These are phyloP conservation scores for Phalera bucephala DNA, from an alignment of 2,888 invertebrate species.

Conservation along the genomic window DNA sequence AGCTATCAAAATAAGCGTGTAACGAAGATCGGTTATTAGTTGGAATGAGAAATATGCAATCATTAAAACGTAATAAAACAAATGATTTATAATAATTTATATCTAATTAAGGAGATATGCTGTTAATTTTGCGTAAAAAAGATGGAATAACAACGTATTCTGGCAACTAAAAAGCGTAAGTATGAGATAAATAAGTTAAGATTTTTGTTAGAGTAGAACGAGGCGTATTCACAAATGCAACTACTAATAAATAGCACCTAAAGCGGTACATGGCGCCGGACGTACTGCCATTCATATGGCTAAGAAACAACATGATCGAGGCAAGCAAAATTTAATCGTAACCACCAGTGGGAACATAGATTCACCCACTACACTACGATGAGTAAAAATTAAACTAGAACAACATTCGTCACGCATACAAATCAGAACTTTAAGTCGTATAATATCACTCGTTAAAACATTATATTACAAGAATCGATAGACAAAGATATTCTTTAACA, in stretches of 20 bases:
- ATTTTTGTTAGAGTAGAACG: too few relatives aligned
- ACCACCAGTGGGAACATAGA: constrained; percentile 42
- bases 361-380: constrained; percentile 41
- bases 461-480: constrained; percentile 66
- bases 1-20: constrained; percentile 52
- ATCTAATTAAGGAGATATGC: constrained; percentile 21
- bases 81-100: constrained; percentile 15
- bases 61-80: constrained; percentile 15
- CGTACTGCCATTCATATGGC: constrained; percentile 43
- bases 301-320: constrained; percentile 54
- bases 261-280: constrained; percentile 46
- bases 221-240: constrained; percentile 35
- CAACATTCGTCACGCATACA: constrained; percentile 40
- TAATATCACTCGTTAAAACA: constrained; percentile 67
- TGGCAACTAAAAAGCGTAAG: too few relatives aligned
- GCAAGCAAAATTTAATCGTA: constrained; percentile 58
- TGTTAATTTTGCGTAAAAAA: constrained; percentile 19
- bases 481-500: constrained; percentile 64
- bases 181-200: too few relatives aligned
- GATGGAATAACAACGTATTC: too few relatives aligned
- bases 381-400: constrained; percentile 46
- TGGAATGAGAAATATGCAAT: constrained; percentile 57
- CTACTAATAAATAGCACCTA: constrained; percentile 72
- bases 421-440: constrained; percentile 46
- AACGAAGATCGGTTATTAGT: constrained; percentile 40